Evolutionary conservation across 92 coral and sea anemone genomes (phyloP), one percentile per base, ranked within the genome.

Genomic region (Porites cylindrica): DNA sequence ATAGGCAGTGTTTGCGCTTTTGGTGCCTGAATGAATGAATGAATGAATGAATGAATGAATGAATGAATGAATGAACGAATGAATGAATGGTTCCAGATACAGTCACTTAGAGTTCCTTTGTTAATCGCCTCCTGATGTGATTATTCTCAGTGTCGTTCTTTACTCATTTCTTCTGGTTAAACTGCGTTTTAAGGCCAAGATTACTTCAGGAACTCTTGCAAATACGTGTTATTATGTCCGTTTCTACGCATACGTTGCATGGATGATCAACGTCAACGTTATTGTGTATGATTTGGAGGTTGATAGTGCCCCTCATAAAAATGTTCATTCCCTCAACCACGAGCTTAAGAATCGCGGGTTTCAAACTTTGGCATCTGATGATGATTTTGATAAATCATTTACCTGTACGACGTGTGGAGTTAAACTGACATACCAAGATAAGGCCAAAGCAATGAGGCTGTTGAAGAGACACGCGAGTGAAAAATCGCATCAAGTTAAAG

Each of bases 51-150:
- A 29, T 29, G 32, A 29, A 29, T 29, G n/a, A n/a, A n/a, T n/a
- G n/a, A n/a, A n/a, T n/a, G n/a, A n/a, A n/a, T n/a, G n/a, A n/a
- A n/a, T n/a, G n/a, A n/a, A n/a, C n/a, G n/a, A n/a, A n/a, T n/a
- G n/a, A n/a, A n/a, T n/a, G 52, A 70, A 11, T 70, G 74, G 29
- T 70, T 26, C 51, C 74, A 70, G 74, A 70, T 70, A 70, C 38
- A 10, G 12, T 26, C 69, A 19, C 69, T 38, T 6, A 4, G 47
- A 23, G 51, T 70, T 51, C 29, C 74, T 70, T 69, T 70, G 74
- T 24, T 50, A 70, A 26, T 70, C 74, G 74, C 52, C 74, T 24
- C 74, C 51, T 70, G 74, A 12, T 70, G 13, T 24, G 38, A 70
- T 38, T 38, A 5, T 38, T 38, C 47, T 29, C 32, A 26, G 29